These are phyloP conservation scores for Busseola fusca DNA, from an alignment of 2,888 invertebrate species.

Conservation along the genomic window DNA sequence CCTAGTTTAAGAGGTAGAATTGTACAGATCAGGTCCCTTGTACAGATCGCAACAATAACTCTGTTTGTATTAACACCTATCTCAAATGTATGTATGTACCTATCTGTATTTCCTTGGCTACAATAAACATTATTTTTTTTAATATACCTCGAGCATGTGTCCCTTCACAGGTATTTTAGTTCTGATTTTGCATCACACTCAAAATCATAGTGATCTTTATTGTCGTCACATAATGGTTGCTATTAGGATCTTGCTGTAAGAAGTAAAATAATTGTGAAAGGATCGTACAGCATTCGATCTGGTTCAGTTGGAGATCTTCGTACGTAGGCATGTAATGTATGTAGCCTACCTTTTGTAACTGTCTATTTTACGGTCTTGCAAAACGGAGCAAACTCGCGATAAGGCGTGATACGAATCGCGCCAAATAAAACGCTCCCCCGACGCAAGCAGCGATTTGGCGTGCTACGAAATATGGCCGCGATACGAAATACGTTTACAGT, in stretches of 20 bases:
- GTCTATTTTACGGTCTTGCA: conserved; percentile 25
- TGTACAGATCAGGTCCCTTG: no score
- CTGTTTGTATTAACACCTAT: no score
- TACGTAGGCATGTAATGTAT: background rate
- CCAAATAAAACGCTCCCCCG: conserved; percentile 83
- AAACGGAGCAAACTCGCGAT: conserved; percentile 63
- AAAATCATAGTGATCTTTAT: background rate
- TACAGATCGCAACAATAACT: no score
- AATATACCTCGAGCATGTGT: background rate
- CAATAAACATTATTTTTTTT: no score
- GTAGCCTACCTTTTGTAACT: background rate
- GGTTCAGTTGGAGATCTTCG: background rate
- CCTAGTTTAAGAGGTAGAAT: no score
- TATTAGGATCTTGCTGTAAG: background rate
- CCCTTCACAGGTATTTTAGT: background rate
- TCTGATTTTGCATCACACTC: background rate
- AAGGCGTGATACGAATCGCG: conserved; percentile 72
- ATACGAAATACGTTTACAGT: conserved; percentile 78
- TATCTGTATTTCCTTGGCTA: no score
- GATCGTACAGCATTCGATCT: background rate
- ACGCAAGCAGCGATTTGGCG: conserved; percentile 74
- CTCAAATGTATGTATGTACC: no score
- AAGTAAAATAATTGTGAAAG: background rate
- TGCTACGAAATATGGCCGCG: conserved; percentile 77
- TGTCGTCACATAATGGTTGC: background rate